These are phyloP conservation scores for Drosophila anomelani DNA, from an alignment of 2,888 invertebrate genomes.

Conservation along the genomic window DNA sequence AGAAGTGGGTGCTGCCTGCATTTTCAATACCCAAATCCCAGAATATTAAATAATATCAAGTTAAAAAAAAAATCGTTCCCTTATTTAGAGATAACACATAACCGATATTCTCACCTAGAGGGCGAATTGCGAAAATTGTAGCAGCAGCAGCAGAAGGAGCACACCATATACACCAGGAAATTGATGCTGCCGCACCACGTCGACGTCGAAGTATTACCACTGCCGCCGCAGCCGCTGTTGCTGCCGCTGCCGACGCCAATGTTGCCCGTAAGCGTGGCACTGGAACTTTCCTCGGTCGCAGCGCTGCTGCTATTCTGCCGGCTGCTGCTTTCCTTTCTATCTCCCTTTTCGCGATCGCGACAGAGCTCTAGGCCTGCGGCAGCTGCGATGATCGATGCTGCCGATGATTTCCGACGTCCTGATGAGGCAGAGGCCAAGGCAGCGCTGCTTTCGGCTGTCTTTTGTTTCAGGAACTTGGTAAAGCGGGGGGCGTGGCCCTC, in stretches of 20 bases:
- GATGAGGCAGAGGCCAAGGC: conserved; percentile 15
- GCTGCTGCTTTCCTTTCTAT: conserved; percentile 8
- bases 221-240: conserved; percentile 27
- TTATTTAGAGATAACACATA: background rate
- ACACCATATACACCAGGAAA: conserved; percentile 83
- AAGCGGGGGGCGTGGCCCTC: conserved; percentile 55
- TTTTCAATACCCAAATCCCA: no score
- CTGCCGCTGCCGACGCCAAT: conserved; percentile 37
- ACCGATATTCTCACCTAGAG: conserved; percentile 71
- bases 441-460: conserved; percentile 32
- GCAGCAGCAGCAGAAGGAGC: conserved; percentile 83
- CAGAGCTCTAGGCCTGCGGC: conserved; percentile 65
- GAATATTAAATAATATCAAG: no score
- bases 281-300: conserved; percentile 57
- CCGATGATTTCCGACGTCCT: conserved; percentile 74
- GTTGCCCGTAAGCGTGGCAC: conserved; percentile 46
- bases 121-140: conserved; percentile 82
- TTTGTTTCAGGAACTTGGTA: conserved; percentile 62
- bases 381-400: conserved; percentile 75
- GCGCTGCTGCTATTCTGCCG: conserved; percentile 66
- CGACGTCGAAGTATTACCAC: conserved; percentile 63
- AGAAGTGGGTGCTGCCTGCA: background rate
- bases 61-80: no score
- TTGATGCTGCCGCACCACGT: conserved; percentile 82
- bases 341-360: conserved; percentile 29